Evolutionary conservation across 2,888 invertebrate genomes (phyloP).

Genomic region (Copidosoma aretas): DNA sequence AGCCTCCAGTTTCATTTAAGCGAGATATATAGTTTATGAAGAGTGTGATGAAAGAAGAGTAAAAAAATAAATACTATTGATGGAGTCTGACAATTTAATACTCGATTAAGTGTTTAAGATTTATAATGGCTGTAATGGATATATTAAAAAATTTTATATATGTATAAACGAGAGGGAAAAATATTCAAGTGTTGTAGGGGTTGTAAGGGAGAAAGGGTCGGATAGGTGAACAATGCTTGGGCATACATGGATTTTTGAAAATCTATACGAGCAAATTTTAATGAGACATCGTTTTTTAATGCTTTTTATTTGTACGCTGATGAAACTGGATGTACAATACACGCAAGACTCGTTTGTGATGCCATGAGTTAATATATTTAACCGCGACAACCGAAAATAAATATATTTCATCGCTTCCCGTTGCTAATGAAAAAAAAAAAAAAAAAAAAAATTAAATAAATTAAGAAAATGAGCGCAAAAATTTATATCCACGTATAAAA

Average conservation of each 20-base stretch:
- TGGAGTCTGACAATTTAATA: conserved; percentile 19
- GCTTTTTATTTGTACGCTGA: conserved; percentile 31
- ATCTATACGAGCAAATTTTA: conserved; percentile 4
- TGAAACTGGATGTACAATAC: conserved; percentile 37
- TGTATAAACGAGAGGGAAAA: conserved; percentile 30
- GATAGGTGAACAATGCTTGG: not conserved
- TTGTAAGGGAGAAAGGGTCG: conserved; percentile 8
- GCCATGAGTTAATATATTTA: conserved; percentile 33
- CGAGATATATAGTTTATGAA: conserved; percentile 38
- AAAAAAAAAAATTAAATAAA: not conserved
- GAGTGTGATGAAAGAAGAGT: not conserved
- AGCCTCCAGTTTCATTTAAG: conserved; percentile 40
- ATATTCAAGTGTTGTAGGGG: conserved; percentile 22
- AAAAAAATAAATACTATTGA: not conserved
- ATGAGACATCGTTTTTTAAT: conserved; percentile 11
- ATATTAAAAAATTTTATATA: conserved; percentile 32
- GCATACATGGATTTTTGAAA: conserved; percentile 13
- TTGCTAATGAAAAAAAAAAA: conserved; percentile 5
- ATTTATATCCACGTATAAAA: conserved; percentile 19
- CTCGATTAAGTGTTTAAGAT: conserved; percentile 34
- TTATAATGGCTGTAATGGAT: conserved; percentile 32
- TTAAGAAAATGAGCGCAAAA: conserved; percentile 18
- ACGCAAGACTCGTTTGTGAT: conserved; percentile 32
- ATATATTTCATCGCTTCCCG: conserved; percentile 20
- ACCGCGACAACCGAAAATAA: conserved; percentile 13